These are phyloP conservation scores for Lutjanus erythropterus DNA, from an alignment of 2,113 vertebrate species.

Conservation along the genomic window DNA sequence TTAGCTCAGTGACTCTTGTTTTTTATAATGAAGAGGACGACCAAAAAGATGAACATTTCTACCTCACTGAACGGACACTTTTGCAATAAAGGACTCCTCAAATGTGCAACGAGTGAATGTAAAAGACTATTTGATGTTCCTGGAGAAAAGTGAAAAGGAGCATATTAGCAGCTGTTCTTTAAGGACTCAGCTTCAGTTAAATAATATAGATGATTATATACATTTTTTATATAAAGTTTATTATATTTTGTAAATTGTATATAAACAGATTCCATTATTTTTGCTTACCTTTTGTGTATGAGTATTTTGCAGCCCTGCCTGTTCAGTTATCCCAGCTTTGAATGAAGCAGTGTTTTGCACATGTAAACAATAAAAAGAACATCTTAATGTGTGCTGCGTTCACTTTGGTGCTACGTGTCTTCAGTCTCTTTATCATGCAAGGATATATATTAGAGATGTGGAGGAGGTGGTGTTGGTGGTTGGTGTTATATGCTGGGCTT, in stretches of 20 bases:
- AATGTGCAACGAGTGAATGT: slow-evolving; percentile 84
- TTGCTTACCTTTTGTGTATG: slow-evolving; percentile 75
- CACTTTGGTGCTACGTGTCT: slow-evolving; percentile 34
- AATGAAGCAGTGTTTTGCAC: slow-evolving; percentile 86
- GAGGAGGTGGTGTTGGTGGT: neutral
- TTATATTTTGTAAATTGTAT: slow-evolving; percentile 93
- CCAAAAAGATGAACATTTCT: slow-evolving; percentile 82
- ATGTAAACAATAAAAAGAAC: slow-evolving; percentile 82
- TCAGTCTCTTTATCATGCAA: neutral
- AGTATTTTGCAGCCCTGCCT: slow-evolving; percentile 65
- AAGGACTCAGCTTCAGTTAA: slow-evolving; percentile 58
- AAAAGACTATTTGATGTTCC: slow-evolving; percentile 63
- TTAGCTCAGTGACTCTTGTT: slow-evolving; percentile 77
- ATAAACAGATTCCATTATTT: slow-evolving; percentile 88
- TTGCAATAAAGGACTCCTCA: slow-evolving; percentile 74
- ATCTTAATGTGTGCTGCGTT: slow-evolving; percentile 75
- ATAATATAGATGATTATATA: slow-evolving; percentile 71
- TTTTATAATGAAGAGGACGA: slow-evolving; percentile 73
- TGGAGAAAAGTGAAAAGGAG: slow-evolving; percentile 39
- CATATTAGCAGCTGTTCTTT: slow-evolving; percentile 46
- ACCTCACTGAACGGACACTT: slow-evolving; percentile 91
- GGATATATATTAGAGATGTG: neutral
- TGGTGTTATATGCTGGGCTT: slow-evolving; percentile 10
- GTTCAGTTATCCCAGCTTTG: slow-evolving; percentile 78
- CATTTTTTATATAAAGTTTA: slow-evolving; percentile 88